Percentiles rank a stretch among this genome's conserved stretches.
phyloP scores from a whole-genome alignment of 2,797 vertebrate species.

The Gallinago stenura region DNA sequence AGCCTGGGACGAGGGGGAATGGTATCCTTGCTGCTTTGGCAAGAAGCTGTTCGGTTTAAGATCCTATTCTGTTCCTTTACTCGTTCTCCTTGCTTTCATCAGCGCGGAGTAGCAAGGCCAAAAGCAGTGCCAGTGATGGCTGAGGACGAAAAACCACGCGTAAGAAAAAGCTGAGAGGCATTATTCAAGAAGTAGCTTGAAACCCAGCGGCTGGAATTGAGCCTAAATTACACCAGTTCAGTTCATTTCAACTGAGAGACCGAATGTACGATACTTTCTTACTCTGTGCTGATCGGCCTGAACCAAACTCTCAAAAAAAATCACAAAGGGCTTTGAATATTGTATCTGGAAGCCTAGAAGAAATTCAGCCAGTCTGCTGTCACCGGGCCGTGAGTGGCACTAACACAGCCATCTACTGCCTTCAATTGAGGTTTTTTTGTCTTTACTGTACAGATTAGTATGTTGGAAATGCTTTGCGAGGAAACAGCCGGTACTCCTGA shows the following conservation, averaged over 20 bases:
- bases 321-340: slow-evolving; percentile 33
- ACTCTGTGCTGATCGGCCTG: slow-evolving; percentile 48
- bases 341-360: slow-evolving; percentile 22
- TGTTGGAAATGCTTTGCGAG: slow-evolving; percentile 42
- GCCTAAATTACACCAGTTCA: slow-evolving; percentile 57
- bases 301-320: slow-evolving; percentile 23
- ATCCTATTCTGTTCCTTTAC: slow-evolving; percentile 46
- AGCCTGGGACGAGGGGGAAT: slow-evolving; percentile 26
- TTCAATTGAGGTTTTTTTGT: slow-evolving; percentile 2
- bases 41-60: slow-evolving; percentile 55
- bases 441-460: slow-evolving; percentile 33
- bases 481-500: slow-evolving; percentile 41
- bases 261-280: slow-evolving; percentile 22
- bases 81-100: slow-evolving; percentile 60
- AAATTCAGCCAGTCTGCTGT: neutral
- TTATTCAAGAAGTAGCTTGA: slow-evolving; percentile 43
- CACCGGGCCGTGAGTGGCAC: neutral
- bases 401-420: slow-evolving; percentile 53
- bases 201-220: slow-evolving; percentile 10
- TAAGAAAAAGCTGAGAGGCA: slow-evolving; percentile 36
- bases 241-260: slow-evolving; percentile 51
- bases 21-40: slow-evolving; percentile 51
- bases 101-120: slow-evolving; percentile 37
- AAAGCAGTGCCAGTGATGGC: neutral
- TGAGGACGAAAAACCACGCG: slow-evolving; percentile 11